Evolutionary conservation across 2,797 vertebrate genomes (phyloP).

Genomic region (Pseudomugil tenellus): DNA sequence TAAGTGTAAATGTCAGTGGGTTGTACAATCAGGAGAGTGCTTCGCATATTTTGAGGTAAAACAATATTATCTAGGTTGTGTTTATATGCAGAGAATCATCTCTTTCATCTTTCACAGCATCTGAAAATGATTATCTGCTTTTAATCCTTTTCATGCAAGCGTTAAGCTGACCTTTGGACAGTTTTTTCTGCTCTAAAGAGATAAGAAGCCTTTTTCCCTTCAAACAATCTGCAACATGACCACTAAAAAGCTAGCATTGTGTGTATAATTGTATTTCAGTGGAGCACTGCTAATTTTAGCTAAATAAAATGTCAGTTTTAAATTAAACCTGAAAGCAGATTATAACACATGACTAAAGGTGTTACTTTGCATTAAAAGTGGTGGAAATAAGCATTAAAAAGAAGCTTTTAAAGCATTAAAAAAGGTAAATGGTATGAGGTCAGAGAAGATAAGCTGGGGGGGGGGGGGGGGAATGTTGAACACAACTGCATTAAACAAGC

Average conservation of each 20-base stretch:
- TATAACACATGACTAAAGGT: neutral
- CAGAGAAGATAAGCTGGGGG: neutral
- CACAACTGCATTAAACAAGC: neutral
- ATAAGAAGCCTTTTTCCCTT: neutral
- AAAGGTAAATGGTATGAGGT: neutral
- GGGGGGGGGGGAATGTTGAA: too few species aligned
- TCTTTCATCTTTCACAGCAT: neutral
- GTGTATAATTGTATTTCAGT: neutral
- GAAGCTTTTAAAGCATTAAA: neutral
- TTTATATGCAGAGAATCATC: neutral
- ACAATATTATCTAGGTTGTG: neutral
- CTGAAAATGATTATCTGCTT: neutral
- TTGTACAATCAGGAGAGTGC: neutral
- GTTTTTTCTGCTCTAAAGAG: neutral
- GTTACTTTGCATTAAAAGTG: neutral
- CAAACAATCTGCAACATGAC: neutral
- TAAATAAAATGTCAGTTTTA: neutral
- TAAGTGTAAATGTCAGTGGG: neutral
- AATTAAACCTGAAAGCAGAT: neutral
- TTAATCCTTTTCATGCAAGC: neutral
- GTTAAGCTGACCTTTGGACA: neutral
- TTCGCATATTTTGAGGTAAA: rapidly evolving
- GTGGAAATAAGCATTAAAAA: neutral
- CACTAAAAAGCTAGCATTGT: conserved; percentile 5
- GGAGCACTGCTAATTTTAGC: neutral